Percentiles rank a stretch among this genome's conserved stretches.
Evolutionary conservation across 2,888 invertebrate species (phyloP).

Genomic region (Neocrepidodera transversa): DNA sequence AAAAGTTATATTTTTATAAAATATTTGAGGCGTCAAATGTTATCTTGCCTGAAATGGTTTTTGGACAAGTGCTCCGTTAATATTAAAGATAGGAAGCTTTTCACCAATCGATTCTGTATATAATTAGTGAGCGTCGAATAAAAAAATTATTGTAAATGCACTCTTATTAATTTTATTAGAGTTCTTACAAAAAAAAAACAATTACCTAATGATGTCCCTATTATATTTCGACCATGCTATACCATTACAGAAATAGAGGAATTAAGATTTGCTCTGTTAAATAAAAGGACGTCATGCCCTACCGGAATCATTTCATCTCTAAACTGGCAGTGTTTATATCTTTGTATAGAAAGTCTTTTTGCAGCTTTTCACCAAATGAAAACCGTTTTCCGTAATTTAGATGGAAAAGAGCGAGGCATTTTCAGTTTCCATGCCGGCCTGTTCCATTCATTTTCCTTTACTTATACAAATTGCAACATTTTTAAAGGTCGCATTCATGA

Average conservation of each 20-base stretch:
- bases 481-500: conserved; percentile 43
- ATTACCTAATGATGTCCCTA: conserved; percentile 2
- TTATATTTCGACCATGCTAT: too few relatives aligned
- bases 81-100: too few relatives aligned
- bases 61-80: too few relatives aligned
- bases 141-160: too few relatives aligned
- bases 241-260: too few relatives aligned
- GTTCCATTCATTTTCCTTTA: conserved; percentile 50
- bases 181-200: background rate
- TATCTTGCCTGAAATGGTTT: too few relatives aligned
- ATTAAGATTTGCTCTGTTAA: conserved; percentile 9
- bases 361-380: conserved; percentile 51
- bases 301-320: conserved; percentile 47
- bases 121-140: too few relatives aligned
- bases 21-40: too few relatives aligned
- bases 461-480: conserved; percentile 55
- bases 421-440: conserved; percentile 39
- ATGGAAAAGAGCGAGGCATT: conserved; percentile 47
- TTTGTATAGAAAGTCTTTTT: conserved; percentile 46
- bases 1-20: too few relatives aligned
- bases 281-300: conserved; percentile 37
- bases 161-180: too few relatives aligned
- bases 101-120: too few relatives aligned
- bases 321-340: conserved; percentile 47
- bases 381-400: conserved; percentile 53